Evolutionary conservation across 2,113 vertebrate genomes (phyloP).

Genomic region (Chaenocephalus aceratus): DNA sequence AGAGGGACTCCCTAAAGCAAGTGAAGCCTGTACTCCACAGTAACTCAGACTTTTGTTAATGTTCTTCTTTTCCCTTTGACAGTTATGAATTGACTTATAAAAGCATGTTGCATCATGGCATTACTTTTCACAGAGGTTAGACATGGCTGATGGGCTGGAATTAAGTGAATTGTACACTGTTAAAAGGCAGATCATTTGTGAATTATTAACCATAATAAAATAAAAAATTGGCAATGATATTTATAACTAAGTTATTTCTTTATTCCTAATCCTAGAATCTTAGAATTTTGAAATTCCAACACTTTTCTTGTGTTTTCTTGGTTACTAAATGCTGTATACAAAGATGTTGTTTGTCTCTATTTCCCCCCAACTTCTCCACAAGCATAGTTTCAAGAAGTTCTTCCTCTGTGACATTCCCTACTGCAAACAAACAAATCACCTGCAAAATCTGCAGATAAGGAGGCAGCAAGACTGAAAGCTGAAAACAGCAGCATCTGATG

Average conservation of each 20-base stretch:
- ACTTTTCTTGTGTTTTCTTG: too few species aligned
- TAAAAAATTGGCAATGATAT: neutral
- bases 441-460: conserved; percentile 11
- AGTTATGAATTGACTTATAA: neutral
- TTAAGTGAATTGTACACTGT: neutral
- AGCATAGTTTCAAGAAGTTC: conserved; percentile 4
- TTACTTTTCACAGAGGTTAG: neutral
- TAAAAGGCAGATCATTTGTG: conserved; percentile 3
- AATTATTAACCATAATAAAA: neutral
- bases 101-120: conserved; percentile 36
- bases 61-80: neutral
- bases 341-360: too few species aligned
- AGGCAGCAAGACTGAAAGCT: conserved; percentile 8
- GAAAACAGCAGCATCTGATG: conserved; percentile 4
- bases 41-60: conserved; percentile 23
- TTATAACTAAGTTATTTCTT: neutral
- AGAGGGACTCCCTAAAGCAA: conserved; percentile 44
- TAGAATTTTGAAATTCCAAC: too few species aligned
- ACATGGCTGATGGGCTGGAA: neutral
- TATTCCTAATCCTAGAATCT: neutral
- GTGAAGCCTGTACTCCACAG: conserved; percentile 25
- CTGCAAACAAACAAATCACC: conserved; percentile 13
- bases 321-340: too few species aligned
- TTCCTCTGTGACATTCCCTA: conserved; percentile 17
- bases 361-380: too few species aligned